Conservation (phyloP, 1,140 invertebrate genomes). For the Hycleus phaleratus region DNA sequence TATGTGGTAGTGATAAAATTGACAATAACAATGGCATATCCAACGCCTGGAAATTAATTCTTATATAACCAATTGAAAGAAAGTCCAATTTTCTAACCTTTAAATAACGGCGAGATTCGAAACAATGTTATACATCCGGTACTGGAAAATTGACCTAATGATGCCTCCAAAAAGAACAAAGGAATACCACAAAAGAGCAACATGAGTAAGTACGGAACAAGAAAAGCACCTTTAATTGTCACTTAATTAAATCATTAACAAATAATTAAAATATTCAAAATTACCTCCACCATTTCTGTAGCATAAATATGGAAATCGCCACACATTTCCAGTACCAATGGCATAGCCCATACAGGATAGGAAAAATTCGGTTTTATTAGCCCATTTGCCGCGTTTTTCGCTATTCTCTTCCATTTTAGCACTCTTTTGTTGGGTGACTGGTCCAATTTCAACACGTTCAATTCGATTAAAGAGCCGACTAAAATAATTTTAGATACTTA, state of each 20-base stretch:
- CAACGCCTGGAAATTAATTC: slow-evolving; percentile 57
- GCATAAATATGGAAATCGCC: slow-evolving; percentile 79
- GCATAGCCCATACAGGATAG: slow-evolving; percentile 67
- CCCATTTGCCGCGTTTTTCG: slow-evolving; percentile 44
- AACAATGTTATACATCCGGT: slow-evolving; percentile 74
- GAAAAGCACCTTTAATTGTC: slow-evolving; percentile 59
- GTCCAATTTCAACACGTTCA: too few relatives aligned
- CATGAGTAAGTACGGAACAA: slow-evolving; percentile 68
- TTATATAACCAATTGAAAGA: not conserved
- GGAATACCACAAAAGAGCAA: slow-evolving; percentile 76
- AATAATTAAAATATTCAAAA: slow-evolving; percentile 11
- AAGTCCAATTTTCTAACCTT: slow-evolving; percentile 54
- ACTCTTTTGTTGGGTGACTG: too few relatives aligned
- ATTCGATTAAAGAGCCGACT: too few relatives aligned
- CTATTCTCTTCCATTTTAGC: not conserved
- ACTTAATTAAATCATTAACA: not conserved
- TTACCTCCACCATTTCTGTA: slow-evolving; percentile 76
- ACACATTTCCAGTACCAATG: slow-evolving; percentile 76
- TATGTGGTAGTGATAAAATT: slow-evolving; percentile 87
- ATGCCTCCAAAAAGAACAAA: slow-evolving; percentile 82
- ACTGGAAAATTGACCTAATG: slow-evolving; percentile 76
- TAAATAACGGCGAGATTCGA: slow-evolving; percentile 70
- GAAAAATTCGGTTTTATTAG: slow-evolving; percentile 62
- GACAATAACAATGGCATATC: slow-evolving; percentile 73
- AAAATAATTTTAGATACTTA: too few relatives aligned